phyloP scores from a whole-genome alignment of 2,888 invertebrate species.

The Trachelus tabidus region DNA sequence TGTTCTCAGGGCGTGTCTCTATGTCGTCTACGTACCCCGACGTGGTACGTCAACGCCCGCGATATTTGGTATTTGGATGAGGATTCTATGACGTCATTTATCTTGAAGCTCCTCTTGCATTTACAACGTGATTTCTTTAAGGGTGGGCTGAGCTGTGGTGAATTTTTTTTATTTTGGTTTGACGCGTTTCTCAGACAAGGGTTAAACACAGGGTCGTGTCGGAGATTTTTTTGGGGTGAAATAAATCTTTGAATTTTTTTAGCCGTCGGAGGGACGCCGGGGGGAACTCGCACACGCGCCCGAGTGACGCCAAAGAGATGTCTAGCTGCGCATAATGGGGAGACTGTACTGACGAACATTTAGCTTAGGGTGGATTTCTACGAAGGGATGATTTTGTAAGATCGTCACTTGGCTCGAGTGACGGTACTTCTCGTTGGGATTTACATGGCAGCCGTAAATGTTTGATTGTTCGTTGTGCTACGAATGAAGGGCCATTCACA shows the following conservation, averaged over 20 bases:
- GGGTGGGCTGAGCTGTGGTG: not conserved
- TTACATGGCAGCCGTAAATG: slow-evolving; percentile 49
- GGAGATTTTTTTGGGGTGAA: no score
- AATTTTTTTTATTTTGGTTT: no score
- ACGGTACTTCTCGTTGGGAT: slow-evolving; percentile 36
- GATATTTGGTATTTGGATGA: not conserved
- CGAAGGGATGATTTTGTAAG: slow-evolving; percentile 21
- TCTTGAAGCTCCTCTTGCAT: not conserved
- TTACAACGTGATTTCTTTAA: not conserved
- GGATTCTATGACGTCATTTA: not conserved
- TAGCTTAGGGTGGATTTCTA: not conserved
- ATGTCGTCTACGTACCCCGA: slow-evolving; percentile 45
- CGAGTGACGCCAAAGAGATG: not conserved
- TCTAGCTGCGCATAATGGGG: not conserved
- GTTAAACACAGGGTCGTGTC: no score
- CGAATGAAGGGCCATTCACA: not conserved
- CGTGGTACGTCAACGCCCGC: slow-evolving; percentile 42
- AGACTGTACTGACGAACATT: not conserved
- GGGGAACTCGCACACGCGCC: no score
- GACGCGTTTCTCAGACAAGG: no score
- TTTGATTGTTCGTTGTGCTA: slow-evolving; percentile 41
- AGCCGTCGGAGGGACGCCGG: no score
- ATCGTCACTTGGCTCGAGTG: slow-evolving; percentile 31
- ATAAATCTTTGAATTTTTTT: no score
- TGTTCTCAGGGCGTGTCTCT: slow-evolving; percentile 31